phyloP scores from a whole-genome alignment of 2,113 vertebrate species.

The Suncus etruscus region DNA sequence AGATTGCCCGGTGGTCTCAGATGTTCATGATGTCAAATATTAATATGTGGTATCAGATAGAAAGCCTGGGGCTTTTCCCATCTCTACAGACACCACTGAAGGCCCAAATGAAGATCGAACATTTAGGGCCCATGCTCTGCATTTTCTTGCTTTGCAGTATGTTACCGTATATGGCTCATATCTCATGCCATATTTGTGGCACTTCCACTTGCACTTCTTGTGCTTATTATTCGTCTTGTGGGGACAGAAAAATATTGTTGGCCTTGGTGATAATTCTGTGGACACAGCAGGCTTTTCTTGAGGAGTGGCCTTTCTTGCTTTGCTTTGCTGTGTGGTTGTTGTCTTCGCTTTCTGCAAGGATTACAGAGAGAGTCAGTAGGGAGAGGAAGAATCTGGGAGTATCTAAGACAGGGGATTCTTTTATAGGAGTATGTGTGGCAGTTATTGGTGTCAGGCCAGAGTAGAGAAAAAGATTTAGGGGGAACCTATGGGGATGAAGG shows the following conservation, averaged over 20 bases:
- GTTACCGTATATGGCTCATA: not conserved
- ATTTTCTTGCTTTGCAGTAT: constrained; percentile 36
- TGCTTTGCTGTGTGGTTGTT: not conserved
- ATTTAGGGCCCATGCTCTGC: constrained; percentile 31
- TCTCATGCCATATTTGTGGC: not conserved
- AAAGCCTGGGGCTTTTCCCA: not conserved
- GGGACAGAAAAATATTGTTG: constrained; percentile 51
- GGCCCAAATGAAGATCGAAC: not conserved
- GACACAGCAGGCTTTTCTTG: not conserved
- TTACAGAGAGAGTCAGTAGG: not conserved
- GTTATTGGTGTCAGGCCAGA: not conserved
- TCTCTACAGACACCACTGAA: not conserved
- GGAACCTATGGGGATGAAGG: not conserved
- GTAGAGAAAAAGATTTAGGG: not conserved
- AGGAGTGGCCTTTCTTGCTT: not conserved
- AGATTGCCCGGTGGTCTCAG: too few species aligned
- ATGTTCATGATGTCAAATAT: too few species aligned
- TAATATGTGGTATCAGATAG: too few species aligned
- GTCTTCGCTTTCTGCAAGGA: constrained; percentile 34
- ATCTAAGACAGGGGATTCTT: not conserved
- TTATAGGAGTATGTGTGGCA: not conserved
- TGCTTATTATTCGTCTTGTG: not conserved
- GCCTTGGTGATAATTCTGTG: not conserved
- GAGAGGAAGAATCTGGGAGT: not conserved
- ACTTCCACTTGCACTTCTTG: not conserved